Percentiles rank a stretch among this genome's conserved stretches.
These are phyloP conservation scores for Rhinolophus ferrumequinum DNA, from an alignment of 2,113 vertebrate species.

Conservation along the genomic window DNA sequence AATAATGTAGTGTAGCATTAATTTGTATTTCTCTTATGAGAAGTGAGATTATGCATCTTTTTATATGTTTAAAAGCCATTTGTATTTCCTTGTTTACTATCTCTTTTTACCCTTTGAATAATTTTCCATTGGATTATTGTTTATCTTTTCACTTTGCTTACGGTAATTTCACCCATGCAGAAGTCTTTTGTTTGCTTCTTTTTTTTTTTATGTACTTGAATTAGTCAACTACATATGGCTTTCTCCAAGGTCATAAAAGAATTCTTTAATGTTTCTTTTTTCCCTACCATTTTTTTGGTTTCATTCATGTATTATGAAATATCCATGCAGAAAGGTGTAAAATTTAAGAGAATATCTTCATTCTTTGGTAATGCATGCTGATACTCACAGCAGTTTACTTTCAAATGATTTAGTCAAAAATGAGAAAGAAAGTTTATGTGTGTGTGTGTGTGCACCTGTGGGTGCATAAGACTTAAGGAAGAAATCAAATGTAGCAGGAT, in stretches of 20 bases:
- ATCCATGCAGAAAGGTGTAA: not conserved
- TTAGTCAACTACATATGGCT: not conserved
- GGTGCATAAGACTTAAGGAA: not conserved
- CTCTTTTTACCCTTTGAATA: not conserved
- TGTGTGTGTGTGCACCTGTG: not conserved
- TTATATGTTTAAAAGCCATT: not conserved
- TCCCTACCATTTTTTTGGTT: not conserved
- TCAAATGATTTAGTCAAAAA: not conserved
- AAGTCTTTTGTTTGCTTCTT: not conserved
- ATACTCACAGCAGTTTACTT: not conserved
- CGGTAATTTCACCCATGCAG: not conserved
- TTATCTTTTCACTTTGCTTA: slow-evolving; percentile 5
- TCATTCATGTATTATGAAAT: not conserved
- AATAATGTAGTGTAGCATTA: not conserved
- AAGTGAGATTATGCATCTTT: not conserved
- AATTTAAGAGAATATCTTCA: not conserved
- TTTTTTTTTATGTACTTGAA: not conserved
- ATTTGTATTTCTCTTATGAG: not conserved
- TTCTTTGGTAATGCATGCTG: not conserved
- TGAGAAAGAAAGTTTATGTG: too few relatives aligned
- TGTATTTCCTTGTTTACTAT: not conserved
- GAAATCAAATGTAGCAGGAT: not conserved
- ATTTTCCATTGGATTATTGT: not conserved
- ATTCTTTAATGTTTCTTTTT: slow-evolving; percentile 9
- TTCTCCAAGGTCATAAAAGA: not conserved